Base-by-base conservation (phyloP, 2,113 vertebrate genomes). In the Caranx ignobilis region DNA sequence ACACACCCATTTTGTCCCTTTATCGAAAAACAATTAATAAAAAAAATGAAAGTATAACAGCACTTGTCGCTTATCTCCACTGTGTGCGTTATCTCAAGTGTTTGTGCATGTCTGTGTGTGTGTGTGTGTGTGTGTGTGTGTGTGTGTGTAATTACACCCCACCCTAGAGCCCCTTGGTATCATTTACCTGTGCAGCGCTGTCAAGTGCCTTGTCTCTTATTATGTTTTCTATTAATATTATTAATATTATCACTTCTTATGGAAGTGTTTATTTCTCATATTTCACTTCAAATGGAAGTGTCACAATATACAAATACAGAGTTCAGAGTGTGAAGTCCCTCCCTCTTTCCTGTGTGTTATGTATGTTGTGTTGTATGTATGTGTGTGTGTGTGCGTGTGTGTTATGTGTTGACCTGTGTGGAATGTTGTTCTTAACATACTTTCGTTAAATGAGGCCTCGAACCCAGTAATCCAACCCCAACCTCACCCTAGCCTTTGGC, bases 1-100 rank as follows among this genome's bases (percentile, higher is more conserved):
- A 98, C 98, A 97, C 96, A 97, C 97, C 97, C 97, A 99, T 99
- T 99, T 98, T 99, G 97, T 99, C 98, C 97, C 97, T 99, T 98
- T 98, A 99, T 98, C 97, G 95, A 99, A 98, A 97, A 98, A 97
- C 89, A 93, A 93, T 94, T 92, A 98, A 98, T 97, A 98, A 97
- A 97, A 96, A 96, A 92, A 88, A 93, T 96, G 96, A 96, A 99
- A 98, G 95, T 96, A 96, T 96, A 91, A 82, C 41, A 70, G 81
- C 76, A 95, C 95, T 93, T 95, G 96, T 96, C 93, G 95, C 96
- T 86, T 90, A 66, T 88, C 79, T 91, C 64, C 77, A 77, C 37
- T 79, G 81, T 86, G 68, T 90, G 89, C 75, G 61, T 71, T 82
- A 72, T 73, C 78, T 79, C 6, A 45, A 48, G 43, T 68, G 50